Conservation (phyloP, 1,140 invertebrate genomes). For the Cydia pomonella region DNA sequence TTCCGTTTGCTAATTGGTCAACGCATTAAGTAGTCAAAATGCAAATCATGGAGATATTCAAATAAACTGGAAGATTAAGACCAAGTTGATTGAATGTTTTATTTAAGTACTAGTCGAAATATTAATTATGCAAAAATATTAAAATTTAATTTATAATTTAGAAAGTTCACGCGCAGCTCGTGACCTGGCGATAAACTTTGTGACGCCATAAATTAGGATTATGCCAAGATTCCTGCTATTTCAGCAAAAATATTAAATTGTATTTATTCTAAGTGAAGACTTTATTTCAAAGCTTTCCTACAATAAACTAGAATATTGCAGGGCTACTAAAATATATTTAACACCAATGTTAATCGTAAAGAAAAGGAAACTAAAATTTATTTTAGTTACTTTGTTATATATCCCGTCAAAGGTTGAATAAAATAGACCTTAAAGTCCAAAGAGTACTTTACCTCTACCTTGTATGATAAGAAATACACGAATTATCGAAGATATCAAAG, state of each 20-base stretch:
- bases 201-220: slow-evolving; percentile 9
- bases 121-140: slow-evolving; percentile 16
- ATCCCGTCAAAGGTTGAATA: too few relatives aligned
- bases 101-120: slow-evolving; percentile 11
- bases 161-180: neutral
- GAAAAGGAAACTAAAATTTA: too few relatives aligned
- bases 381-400: too few relatives aligned
- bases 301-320: too few relatives aligned
- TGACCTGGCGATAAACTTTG: slow-evolving; percentile 21
- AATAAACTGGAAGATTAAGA: neutral
- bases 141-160: slow-evolving; percentile 26
- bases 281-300: neutral
- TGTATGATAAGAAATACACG: too few relatives aligned
- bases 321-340: too few relatives aligned
- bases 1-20: neutral
- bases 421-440: too few relatives aligned
- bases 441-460: too few relatives aligned
- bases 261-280: neutral
- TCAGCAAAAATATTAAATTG: neutral
- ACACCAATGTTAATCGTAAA: too few relatives aligned
- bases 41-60: neutral
- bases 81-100: neutral
- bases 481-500: too few relatives aligned
- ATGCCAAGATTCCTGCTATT: neutral
- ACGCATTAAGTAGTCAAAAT: neutral